Evolutionary conservation across 2,797 vertebrate genomes (phyloP).

Genomic region (Pitangus sulphuratus): DNA sequence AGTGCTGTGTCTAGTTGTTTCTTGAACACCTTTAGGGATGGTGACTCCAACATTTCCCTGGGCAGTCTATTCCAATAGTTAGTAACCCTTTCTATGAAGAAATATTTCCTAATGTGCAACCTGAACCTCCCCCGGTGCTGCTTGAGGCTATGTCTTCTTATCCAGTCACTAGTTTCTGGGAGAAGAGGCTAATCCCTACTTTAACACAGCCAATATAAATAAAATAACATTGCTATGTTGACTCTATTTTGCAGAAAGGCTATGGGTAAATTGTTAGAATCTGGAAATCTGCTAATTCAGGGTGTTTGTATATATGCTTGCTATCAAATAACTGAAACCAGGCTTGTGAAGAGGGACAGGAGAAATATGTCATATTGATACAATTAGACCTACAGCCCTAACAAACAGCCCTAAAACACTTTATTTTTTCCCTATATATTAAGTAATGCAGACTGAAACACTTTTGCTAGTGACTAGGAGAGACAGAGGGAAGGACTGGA

Average conservation of each 20-base stretch:
- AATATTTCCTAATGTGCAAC: background rate
- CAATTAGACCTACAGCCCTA: background rate
- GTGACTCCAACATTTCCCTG: background rate
- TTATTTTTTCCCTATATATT: background rate
- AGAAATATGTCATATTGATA: background rate
- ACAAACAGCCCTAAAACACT: background rate
- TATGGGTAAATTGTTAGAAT: background rate
- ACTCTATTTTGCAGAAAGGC: background rate
- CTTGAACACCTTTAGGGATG: background rate
- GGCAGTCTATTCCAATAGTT: background rate
- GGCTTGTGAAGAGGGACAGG: background rate
- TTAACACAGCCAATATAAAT: background rate
- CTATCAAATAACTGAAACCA: background rate
- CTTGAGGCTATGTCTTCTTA: background rate
- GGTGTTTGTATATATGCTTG: background rate
- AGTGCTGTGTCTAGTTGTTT: background rate
- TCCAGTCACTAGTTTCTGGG: background rate
- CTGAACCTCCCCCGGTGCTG: background rate
- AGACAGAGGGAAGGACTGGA: background rate
- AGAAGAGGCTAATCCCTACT: background rate
- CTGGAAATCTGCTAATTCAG: background rate
- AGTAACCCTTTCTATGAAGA: background rate
- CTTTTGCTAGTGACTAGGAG: background rate
- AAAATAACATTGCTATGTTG: background rate
- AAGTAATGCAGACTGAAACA: background rate